These are phyloP conservation scores for Morone chrysops DNA, from an alignment of 2,113 vertebrate genomes.

Conservation along the genomic window DNA sequence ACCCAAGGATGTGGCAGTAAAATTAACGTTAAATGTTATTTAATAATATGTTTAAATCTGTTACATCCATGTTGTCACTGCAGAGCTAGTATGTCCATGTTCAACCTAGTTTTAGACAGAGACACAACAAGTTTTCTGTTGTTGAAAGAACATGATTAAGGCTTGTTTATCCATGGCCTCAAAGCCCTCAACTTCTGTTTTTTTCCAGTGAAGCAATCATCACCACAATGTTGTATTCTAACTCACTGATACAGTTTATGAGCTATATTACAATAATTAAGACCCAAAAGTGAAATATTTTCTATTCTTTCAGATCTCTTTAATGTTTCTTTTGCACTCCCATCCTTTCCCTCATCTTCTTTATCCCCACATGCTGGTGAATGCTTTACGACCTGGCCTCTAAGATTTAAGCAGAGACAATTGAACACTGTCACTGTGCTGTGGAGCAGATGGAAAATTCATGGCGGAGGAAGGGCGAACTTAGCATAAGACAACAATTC, in stretches of 20 bases:
- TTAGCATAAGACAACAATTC: constrained; percentile 56
- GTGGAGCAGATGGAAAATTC: constrained; percentile 57
- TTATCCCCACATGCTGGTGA: neutral
- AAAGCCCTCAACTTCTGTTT: neutral
- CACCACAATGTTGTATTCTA: neutral
- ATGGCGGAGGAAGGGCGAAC: constrained; percentile 35
- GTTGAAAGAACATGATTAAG: neutral
- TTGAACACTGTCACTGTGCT: constrained; percentile 42
- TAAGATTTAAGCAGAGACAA: constrained; percentile 53
- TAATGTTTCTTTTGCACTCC: neutral
- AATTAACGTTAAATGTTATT: no score
- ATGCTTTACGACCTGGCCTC: constrained; percentile 16
- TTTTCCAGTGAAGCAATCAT: neutral
- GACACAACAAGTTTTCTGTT: neutral
- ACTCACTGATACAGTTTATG: neutral
- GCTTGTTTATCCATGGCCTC: neutral
- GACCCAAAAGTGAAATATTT: neutral
- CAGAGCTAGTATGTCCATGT: no score
- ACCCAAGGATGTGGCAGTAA: neutral
- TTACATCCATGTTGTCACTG: no score
- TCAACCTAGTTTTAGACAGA: neutral
- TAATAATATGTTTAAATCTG: no score
- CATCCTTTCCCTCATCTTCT: neutral
- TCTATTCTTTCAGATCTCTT: neutral
- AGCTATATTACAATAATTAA: neutral